Evolutionary conservation across 2,888 invertebrate species (phyloP), one percentile per base, ranked within the genome.

Genomic region (Andrena bicolor): DNA sequence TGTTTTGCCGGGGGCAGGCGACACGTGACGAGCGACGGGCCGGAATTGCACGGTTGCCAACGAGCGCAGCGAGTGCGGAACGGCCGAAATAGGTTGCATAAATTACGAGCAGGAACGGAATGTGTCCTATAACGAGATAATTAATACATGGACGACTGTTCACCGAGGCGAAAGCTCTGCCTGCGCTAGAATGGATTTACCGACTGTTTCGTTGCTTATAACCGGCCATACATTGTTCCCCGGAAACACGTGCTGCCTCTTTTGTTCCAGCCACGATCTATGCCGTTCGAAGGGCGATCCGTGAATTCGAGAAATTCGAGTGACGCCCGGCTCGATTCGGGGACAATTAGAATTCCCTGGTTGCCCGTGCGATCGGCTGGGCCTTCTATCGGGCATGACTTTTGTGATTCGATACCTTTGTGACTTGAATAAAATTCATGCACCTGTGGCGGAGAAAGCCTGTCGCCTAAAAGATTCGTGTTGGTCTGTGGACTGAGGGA

Each of bases 111-210:
- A 76, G 73, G 73, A 60, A 79, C 78, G 88, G 90, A 90, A 90
- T 90, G 90, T 88, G 88, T 88, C 84, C 86, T 88, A 88, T 90
- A 91, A 91, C 91, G 90, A 92, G 91, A 91, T 92, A 92, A 92
- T 92, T 92, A 91, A 91, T 92, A 91, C 92, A 89, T 83, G 90
- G 89, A 88, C 88, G 86, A 89, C 89, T 82, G 82, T 88, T 85
- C 76, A 74, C 74, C 76, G 69, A 71, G 60, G 80, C 82, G 78
- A 78, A 75, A 82, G 82, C 86, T 78, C 69, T 56, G 85, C 58
- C 71, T 64, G 80, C 75, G 82, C 78, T 85, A 79, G 84, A 86
- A 87, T 86, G 86, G 87, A 81, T 84, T 88, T 70, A 73, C 86
- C 86, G 79, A 82, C 82, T 87, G 86, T 86, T 86, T 86, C 86